Evolutionary conservation across 2,113 vertebrate genomes (phyloP).

Genomic region (Dasyurus viverrinus): DNA sequence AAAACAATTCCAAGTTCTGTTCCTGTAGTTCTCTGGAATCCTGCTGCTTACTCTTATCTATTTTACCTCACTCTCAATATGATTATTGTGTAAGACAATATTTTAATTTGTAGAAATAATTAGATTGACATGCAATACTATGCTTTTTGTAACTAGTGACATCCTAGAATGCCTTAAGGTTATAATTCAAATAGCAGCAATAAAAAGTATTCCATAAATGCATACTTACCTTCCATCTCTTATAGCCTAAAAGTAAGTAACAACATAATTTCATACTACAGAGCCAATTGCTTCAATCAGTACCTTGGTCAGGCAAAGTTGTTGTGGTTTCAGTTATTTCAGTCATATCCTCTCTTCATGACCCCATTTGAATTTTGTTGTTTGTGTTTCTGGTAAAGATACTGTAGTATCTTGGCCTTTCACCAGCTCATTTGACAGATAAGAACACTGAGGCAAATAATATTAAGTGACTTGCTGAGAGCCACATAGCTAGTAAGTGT

Average conservation of each 20-base stretch:
- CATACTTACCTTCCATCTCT: constrained; percentile 14
- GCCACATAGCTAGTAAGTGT: too few species aligned
- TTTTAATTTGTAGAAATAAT: constrained; percentile 5
- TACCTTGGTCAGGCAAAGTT: not conserved
- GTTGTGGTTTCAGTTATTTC: too few species aligned
- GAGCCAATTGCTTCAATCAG: not conserved
- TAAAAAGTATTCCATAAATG: rapidly evolving
- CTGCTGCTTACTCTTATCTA: not conserved
- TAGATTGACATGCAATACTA: not conserved
- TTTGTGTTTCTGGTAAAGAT: too few species aligned
- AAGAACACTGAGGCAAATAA: too few species aligned
- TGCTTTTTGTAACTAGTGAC: not conserved
- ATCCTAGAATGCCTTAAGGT: not conserved
- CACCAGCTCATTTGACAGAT: too few species aligned
- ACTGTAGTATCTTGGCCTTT: too few species aligned
- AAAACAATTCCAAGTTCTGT: not conserved
- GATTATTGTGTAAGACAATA: not conserved
- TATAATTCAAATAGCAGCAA: constrained; percentile 56
- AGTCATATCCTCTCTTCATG: too few species aligned
- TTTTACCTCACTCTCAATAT: not conserved
- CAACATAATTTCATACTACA: constrained; percentile 40
- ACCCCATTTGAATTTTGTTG: too few species aligned
- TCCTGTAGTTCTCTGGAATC: not conserved
- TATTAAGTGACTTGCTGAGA: too few species aligned
- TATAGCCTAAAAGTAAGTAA: not conserved